Evolutionary conservation across 2,113 vertebrate genomes (phyloP).

Genomic region (Aspidoscelis tigris): DNA sequence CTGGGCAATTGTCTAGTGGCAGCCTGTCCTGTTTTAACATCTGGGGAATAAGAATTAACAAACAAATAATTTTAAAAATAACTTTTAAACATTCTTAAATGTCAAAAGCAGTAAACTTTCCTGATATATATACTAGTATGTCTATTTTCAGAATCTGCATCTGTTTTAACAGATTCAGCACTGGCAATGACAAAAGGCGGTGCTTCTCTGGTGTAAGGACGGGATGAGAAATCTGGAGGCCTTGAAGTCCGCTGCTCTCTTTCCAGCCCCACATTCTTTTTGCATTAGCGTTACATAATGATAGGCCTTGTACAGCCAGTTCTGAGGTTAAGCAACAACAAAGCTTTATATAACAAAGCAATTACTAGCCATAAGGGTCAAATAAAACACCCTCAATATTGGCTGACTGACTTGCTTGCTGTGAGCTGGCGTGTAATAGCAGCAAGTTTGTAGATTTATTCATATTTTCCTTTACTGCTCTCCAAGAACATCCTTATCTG

Average conservation of each 20-base stretch:
- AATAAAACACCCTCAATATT: background rate
- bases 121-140: background rate
- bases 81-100: background rate
- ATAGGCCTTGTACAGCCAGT: background rate
- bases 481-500: slow-evolving; percentile 3
- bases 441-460: background rate
- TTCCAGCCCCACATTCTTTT: background rate
- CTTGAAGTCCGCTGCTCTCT: background rate
- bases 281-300: background rate
- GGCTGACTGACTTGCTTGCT: background rate
- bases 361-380: background rate
- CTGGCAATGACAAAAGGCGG: no score
- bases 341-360: slow-evolving; percentile 17
- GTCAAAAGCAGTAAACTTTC: background rate
- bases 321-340: background rate
- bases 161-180: background rate
- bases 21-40: no score
- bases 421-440: background rate
- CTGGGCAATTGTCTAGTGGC: no score
- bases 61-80: background rate
- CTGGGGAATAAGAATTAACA: no score
- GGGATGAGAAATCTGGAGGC: background rate
- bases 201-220: background rate
- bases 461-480: background rate
- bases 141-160: background rate